Evolutionary conservation across 1,140 invertebrate species (phyloP), one percentile per base, ranked within the genome.

Genomic region (Melipona quadrifasciata): DNA sequence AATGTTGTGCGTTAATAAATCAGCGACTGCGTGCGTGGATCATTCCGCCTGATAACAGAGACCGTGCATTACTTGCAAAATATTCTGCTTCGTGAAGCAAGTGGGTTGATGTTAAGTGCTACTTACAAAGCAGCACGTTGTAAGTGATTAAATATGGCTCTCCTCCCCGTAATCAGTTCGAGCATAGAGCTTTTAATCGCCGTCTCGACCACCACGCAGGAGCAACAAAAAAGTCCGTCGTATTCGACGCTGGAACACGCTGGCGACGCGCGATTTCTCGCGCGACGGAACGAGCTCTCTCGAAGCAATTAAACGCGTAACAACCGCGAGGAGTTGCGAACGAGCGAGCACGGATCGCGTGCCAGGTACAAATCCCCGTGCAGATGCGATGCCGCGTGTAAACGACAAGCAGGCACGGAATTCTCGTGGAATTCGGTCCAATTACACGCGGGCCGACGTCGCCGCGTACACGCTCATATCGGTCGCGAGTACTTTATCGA

Each of bases 371-470:
- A 78, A 74, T 16, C 77, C 39, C 39, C n/a, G 58, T 16, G 16
- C 11, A 19, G 78, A 77, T 34, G 31, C 58, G 70, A 82, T 79
- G 80, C 67, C 80, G 19, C 79, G 53, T 57, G 8, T 47, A 80
- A 84, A 78, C 84, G 76, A 88, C 75, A 81, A 80, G 31, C 75
- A 31, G 72, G 39, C 79, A 51, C 61, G 76, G 87, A 74, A 85
- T 47, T 47, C 84, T 70, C 77, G 77, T 70, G 87, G 84, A 86
- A 88, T 89, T 89, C 64, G 72, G 72, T 27, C 86, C 89, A 90
- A 90, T 90, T 90, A 90, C 89, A 70, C 68, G 75, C 67, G 71
- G 64, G 34, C 31, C 80, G 82, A 87, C 80, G 82, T 72, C n/a
- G n/a, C n/a, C 80, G 71, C 68, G 88, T 90, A 39, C 5, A 8